Evolutionary conservation across 1,140 invertebrate genomes (phyloP).

Genomic region (Drosophila trapezifrons): DNA sequence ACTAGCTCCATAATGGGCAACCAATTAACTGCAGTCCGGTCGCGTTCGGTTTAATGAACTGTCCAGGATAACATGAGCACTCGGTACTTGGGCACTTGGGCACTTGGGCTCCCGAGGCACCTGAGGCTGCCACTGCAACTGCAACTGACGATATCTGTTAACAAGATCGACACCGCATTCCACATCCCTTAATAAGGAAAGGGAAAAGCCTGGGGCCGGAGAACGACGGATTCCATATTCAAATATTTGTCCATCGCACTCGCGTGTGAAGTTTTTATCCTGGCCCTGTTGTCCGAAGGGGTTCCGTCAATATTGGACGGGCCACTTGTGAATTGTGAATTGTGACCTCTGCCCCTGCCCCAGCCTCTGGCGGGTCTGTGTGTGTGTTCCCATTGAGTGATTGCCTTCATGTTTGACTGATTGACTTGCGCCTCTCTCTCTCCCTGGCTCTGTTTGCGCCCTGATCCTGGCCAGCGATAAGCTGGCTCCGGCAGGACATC

Average conservation of each 20-base stretch:
- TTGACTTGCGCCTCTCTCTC: conserved; percentile 40
- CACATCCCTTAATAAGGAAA: conserved; percentile 8
- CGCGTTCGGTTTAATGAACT: conserved; percentile 52
- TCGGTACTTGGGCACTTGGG: not conserved
- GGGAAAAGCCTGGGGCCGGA: not conserved
- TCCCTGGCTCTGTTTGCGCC: conserved; percentile 34
- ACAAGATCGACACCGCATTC: conserved; percentile 54
- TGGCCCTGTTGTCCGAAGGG: conserved; percentile 52
- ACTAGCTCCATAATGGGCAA: conserved; percentile 51
- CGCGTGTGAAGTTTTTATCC: conserved; percentile 61
- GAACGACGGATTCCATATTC: conserved; percentile 36
- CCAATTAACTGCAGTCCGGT: conserved; percentile 50
- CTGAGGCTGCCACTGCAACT: not conserved
- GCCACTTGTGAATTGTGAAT: conserved; percentile 74
- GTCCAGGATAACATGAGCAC: conserved; percentile 46
- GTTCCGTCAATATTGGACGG: conserved; percentile 67
- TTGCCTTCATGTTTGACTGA: conserved; percentile 67
- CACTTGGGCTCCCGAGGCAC: conserved; percentile 5
- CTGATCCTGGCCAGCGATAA: conserved; percentile 61
- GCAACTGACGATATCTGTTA: conserved; percentile 37
- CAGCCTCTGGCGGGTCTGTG: conserved; percentile 4
- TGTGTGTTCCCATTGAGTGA: conserved; percentile 73
- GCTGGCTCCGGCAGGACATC: conserved; percentile 40
- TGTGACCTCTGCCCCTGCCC: conserved; percentile 37
- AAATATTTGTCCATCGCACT: conserved; percentile 70